phyloP scores from a whole-genome alignment of 2,888 invertebrate genomes.

The Patella depressa region DNA sequence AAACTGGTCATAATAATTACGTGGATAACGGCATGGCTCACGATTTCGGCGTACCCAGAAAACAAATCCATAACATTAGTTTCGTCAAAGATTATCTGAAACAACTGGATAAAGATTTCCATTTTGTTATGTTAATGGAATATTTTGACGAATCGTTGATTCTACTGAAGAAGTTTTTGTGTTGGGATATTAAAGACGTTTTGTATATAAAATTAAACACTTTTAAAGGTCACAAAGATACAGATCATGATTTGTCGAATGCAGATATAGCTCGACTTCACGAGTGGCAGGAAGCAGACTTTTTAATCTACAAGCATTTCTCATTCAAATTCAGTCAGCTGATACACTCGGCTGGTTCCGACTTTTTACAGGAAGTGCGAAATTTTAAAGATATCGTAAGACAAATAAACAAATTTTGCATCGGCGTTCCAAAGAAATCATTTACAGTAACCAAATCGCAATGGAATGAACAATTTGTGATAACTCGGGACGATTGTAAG shows the following conservation, averaged over 20 bases:
- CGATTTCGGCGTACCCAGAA: conserved; percentile 11
- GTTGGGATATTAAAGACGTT: conserved; percentile 61
- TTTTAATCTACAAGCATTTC: conserved; percentile 55
- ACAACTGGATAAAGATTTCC: conserved; percentile 48
- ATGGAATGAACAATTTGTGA: conserved; percentile 37
- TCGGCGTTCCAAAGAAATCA: neutral
- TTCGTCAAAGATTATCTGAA: conserved; percentile 40
- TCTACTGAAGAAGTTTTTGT: conserved; percentile 57
- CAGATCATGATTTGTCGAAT: conserved; percentile 33
- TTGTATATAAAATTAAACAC: conserved; percentile 53
- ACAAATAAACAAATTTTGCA: conserved; percentile 36
- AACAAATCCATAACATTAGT: conserved; percentile 9
- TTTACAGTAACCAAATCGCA: conserved; percentile 25
- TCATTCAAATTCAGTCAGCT: conserved; percentile 43
- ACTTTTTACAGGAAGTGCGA: conserved; percentile 37
- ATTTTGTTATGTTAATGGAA: conserved; percentile 63
- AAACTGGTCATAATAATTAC: neutral
- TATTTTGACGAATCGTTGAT: conserved; percentile 66
- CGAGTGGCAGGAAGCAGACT: conserved; percentile 55
- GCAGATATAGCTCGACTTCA: conserved; percentile 36
- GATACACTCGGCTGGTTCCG: conserved; percentile 33
- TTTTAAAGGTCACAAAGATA: conserved; percentile 26
- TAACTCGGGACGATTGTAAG: conserved; percentile 36
- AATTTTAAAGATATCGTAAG: conserved; percentile 36
- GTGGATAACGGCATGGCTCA: conserved; percentile 11